These are phyloP conservation scores for Podotricha telesiphe DNA, from an alignment of 2,888 invertebrate species.

Conservation along the genomic window DNA sequence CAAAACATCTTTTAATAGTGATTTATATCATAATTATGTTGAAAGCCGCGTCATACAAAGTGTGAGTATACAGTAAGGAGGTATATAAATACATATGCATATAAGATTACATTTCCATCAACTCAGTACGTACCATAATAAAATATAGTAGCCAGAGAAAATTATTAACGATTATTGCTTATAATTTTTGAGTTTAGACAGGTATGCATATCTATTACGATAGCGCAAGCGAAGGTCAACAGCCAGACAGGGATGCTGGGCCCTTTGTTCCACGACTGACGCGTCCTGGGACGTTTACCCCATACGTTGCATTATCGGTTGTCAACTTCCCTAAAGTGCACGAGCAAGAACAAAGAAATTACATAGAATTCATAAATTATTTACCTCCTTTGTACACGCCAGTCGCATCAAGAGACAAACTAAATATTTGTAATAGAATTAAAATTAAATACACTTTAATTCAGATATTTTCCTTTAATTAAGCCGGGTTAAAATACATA, in stretches of 20 bases:
- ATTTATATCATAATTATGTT: too few relatives aligned
- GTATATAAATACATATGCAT: too few relatives aligned
- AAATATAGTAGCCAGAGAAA: neutral
- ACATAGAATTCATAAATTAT: neutral
- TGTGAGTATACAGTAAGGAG: too few relatives aligned
- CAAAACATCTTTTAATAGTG: neutral
- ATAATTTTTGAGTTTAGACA: constrained; percentile 32
- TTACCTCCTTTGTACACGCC: too few relatives aligned
- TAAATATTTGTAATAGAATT: too few relatives aligned
- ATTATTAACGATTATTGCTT: neutral
- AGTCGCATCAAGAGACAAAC: too few relatives aligned
- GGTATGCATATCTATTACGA: constrained; percentile 27
- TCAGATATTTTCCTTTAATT: too few relatives aligned
- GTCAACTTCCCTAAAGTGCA: constrained; percentile 27
- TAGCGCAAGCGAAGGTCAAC: constrained; percentile 60
- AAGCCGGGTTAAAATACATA: too few relatives aligned
- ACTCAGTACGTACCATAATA: neutral
- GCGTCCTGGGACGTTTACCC: constrained; percentile 66
- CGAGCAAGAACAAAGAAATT: constrained; percentile 3
- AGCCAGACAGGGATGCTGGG: constrained; percentile 69
- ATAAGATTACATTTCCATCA: neutral
- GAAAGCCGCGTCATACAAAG: too few relatives aligned
- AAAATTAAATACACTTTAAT: too few relatives aligned
- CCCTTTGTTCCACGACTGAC: constrained; percentile 62
- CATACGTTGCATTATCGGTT: constrained; percentile 42